Conservation (phyloP, 35 echinoderm and acorn worm species). For the Acanthaster planci region DNA sequence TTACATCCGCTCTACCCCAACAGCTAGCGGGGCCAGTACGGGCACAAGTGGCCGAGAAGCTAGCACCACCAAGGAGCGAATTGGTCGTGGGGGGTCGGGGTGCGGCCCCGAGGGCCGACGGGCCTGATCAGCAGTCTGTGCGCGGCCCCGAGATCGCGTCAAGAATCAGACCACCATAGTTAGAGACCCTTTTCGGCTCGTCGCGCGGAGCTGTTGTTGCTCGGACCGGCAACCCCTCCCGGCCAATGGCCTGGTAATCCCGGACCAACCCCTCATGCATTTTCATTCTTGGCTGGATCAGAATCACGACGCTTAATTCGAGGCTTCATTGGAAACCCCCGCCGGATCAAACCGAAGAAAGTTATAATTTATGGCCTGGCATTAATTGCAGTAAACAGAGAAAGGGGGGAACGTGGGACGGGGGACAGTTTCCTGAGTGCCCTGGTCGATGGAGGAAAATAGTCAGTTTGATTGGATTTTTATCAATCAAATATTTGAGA, state of each 20-base stretch:
- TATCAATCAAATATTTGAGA: no score
- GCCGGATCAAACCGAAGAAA: neutral
- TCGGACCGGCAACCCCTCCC: neutral
- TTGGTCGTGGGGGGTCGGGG: neutral
- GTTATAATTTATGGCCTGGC: neutral
- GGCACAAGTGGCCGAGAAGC: no score
- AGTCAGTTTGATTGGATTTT: no score
- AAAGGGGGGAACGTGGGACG: neutral
- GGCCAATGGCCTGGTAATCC: constrained; percentile 1
- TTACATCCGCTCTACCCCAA: no score
- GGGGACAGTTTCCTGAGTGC: no score
- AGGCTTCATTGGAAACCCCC: neutral
- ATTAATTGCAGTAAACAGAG: constrained; percentile 7
- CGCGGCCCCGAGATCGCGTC: neutral
- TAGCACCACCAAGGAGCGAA: neutral
- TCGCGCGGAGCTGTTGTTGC: no score
- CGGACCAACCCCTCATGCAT: constrained; percentile 12
- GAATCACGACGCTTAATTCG: neutral
- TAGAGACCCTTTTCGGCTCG: neutral
- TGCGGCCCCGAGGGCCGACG: neutral
- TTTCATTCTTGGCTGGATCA: neutral
- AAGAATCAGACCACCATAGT: constrained; percentile 18
- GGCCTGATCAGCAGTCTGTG: neutral
- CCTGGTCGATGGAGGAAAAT: no score
- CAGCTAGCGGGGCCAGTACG: no score